phyloP scores from a whole-genome alignment of 1,140 invertebrate species.

The Trialeurodes vaporariorum region DNA sequence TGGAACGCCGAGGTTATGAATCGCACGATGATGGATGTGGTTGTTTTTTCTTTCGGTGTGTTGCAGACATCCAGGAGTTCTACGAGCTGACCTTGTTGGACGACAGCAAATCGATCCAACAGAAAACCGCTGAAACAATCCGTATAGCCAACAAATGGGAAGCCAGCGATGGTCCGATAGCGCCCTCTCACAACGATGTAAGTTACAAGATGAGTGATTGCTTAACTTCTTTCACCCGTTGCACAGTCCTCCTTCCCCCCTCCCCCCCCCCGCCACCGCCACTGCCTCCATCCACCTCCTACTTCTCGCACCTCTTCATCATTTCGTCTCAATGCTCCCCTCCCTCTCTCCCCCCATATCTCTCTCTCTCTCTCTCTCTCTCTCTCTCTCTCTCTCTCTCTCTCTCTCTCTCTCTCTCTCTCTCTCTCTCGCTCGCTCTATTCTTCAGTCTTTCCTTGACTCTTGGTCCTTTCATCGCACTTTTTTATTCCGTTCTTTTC shows the following conservation, averaged over 20 bases:
- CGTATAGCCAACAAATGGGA: slow-evolving; percentile 95
- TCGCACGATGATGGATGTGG: not conserved
- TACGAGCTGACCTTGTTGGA: slow-evolving; percentile 93
- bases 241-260: not conserved
- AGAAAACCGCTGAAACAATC: slow-evolving; percentile 91
- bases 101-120: slow-evolving; percentile 85
- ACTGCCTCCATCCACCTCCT: too few relatives aligned
- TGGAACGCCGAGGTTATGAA: not conserved
- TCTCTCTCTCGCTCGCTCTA: too few relatives aligned
- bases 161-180: slow-evolving; percentile 50
- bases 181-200: slow-evolving; percentile 47
- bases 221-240: slow-evolving; percentile 13
- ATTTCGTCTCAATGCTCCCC: too few relatives aligned
- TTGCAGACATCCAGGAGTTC: slow-evolving; percentile 97
- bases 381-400: too few relatives aligned
- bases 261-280: not conserved
- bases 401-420: too few relatives aligned
- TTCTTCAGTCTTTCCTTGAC: too few relatives aligned
- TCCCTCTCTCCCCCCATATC: too few relatives aligned
- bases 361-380: too few relatives aligned
- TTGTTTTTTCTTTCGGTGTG: slow-evolving; percentile 11
- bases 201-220: slow-evolving; percentile 31
- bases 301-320: too few relatives aligned
- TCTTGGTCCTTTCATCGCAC: too few relatives aligned
- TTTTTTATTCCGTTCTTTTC: too few relatives aligned